Percentiles rank a stretch among this genome's conserved stretches.
phyloP scores from a whole-genome alignment of 2,113 vertebrate genomes.

The Pavo muticus region DNA sequence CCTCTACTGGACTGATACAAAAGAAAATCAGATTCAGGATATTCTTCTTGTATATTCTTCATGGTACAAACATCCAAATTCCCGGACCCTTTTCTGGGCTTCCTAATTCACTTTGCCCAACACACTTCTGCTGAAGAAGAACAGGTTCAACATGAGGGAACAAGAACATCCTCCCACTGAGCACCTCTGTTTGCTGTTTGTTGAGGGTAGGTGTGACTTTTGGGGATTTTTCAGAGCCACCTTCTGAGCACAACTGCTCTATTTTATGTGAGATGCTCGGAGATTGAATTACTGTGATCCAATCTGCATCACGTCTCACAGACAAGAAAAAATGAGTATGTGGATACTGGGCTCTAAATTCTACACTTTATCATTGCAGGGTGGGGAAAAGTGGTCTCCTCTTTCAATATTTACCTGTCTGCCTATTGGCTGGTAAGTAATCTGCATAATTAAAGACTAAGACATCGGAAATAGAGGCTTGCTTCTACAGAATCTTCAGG shows the following conservation, averaged over 20 bases:
- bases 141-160: background rate
- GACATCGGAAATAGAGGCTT: background rate
- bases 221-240: background rate
- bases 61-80: background rate
- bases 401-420: background rate
- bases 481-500: background rate
- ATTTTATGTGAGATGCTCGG: background rate
- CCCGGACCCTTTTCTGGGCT: background rate
- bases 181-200: fast-evolving
- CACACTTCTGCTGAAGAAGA: background rate
- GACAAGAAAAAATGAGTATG: background rate
- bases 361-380: background rate
- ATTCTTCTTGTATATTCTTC: background rate
- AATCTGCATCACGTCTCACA: background rate
- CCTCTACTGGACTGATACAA: background rate
- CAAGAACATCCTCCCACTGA: background rate
- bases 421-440: background rate
- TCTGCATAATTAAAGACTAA: background rate
- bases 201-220: background rate
- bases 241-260: background rate
- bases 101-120: background rate
- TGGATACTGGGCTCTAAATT: background rate
- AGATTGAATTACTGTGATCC: background rate
- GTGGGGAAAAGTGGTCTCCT: background rate
- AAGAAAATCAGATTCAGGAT: background rate